Base-by-base conservation (phyloP, 2,797 vertebrate species). In the Platalea minor region DNA sequence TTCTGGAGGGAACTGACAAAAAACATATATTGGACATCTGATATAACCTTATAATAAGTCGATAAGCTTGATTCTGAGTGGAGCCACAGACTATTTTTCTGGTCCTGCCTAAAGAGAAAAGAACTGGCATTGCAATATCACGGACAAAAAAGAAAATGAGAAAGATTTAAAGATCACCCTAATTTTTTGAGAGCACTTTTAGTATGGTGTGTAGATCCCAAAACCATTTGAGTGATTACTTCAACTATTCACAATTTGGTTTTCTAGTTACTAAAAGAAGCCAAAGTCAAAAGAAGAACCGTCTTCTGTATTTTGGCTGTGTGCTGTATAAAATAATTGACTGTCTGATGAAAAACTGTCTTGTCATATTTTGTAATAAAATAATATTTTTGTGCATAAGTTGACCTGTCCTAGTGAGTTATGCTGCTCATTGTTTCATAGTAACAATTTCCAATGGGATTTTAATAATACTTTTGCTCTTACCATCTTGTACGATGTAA, bases 321-420 rank as follows among this genome's bases (percentile, higher is more conserved):
- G 90, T 73, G 33, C 89, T 91, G 86, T 33, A 54, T 79, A 90
- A 97, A 98, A 96, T 97, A 97, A 97, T 92, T 97, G 96, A 85
- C 95, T 96, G 84, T 59, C 81, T 94, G 93, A 84, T 94, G 89
- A 97, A 97, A 97, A 98, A 96, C 84, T 95, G 46, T 89, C 92
- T 85, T 98, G 95, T 97, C 95, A 85, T 96, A 91, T 97, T 96
- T 97, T 93, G 89, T 94, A 97, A 97, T 96, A 97, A 97, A 97
- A 97, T 97, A 97, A 94, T 95, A 96, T 97, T 97, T 98, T 95
- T 95, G 88, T 96, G 84, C 77, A 94, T 94, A 97, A 96, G 92
- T 93, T 97, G 94, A 96, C 92, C 96, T 94, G 93, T 97, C 94
- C 97, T 82, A 46, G 70, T 97, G 94, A 97, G 91, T 98, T 97